Conservation (phyloP, 2,113 vertebrate genomes). For the Pedetes capensis region DNA sequence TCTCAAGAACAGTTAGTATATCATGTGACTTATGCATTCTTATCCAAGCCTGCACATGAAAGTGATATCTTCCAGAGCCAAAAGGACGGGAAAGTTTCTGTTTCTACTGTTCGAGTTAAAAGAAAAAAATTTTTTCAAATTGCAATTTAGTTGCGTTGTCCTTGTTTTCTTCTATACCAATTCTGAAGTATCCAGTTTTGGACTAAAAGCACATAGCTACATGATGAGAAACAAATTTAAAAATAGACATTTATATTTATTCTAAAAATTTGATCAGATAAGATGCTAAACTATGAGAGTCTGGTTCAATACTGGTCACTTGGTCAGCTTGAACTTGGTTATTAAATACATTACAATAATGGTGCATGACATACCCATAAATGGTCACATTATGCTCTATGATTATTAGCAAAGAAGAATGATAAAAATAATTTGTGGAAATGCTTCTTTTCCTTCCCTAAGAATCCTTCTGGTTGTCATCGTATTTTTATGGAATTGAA, state of each 20-base stretch:
- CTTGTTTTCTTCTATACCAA: not conserved
- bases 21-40: not conserved
- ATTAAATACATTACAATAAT: not conserved
- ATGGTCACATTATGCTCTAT: not conserved
- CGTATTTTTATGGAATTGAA: not conserved
- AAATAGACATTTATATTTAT: not conserved
- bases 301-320: not conserved
- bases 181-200: not conserved
- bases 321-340: not conserved
- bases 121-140: not conserved
- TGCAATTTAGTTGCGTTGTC: not conserved
- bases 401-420: not conserved
- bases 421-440: not conserved
- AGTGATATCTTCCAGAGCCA: not conserved
- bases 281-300: not conserved
- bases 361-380: not conserved
- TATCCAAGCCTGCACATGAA: not conserved
- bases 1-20: not conserved
- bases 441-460: not conserved
- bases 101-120: not conserved
- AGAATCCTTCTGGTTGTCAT: not conserved
- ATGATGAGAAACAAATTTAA: not conserved
- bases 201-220: not conserved
- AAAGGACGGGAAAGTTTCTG: not conserved
- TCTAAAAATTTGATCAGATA: not conserved